Conservation (phyloP, 1,140 invertebrate species). For the Pseudomyrmex sp. region DNA sequence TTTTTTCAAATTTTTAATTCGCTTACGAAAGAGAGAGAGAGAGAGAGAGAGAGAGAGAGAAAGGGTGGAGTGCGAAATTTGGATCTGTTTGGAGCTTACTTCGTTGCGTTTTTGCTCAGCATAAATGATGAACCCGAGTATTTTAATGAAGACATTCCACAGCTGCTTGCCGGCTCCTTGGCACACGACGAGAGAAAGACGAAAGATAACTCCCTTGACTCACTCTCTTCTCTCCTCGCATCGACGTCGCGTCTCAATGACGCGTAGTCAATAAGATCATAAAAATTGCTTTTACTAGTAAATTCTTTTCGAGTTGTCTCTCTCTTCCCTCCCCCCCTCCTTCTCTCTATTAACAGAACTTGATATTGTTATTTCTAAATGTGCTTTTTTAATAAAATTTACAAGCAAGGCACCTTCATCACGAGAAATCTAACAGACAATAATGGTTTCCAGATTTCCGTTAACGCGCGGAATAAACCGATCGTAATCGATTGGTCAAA, state of each 20-base stretch:
- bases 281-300: not conserved
- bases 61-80: constrained; percentile 32
- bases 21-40: not conserved
- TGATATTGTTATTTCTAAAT: not conserved
- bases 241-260: not conserved
- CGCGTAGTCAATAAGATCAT: constrained; percentile 27
- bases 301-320: not conserved
- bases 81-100: constrained; percentile 56
- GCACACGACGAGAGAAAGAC: constrained; percentile 69
- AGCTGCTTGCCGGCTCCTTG: constrained; percentile 74
- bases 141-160: constrained; percentile 82
- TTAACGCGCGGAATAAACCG: constrained; percentile 24
- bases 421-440: not conserved
- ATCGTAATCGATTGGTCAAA: constrained; percentile 4
- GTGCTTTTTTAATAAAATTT: not conserved
- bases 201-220: constrained; percentile 59
- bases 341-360: not conserved
- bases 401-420: not conserved
- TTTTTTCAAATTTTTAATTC: constrained; percentile 3
- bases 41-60: constrained; percentile 20
- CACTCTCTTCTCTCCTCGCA: constrained; percentile 56
- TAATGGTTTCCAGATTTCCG: constrained; percentile 7
- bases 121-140: constrained; percentile 81
- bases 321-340: too few relatives aligned
- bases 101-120: constrained; percentile 80